Evolutionary conservation across 2,797 vertebrate genomes (phyloP).

Genomic region (Remorina albescens): DNA sequence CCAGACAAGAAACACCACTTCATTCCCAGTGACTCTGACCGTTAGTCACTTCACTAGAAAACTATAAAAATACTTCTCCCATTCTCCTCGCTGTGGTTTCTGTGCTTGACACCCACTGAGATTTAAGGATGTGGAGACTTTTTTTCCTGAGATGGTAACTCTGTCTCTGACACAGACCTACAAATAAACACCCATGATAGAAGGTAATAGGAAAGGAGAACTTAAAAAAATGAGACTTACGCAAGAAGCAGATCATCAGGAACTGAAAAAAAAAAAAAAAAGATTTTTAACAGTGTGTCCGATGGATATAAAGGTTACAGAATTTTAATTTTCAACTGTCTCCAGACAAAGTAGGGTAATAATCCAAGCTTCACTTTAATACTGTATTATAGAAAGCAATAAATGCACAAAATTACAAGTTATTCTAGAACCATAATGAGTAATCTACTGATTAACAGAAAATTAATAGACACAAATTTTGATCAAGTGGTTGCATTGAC

Average conservation of each 20-base stretch:
- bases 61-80: background rate
- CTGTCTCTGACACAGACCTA: background rate
- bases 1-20: constrained; percentile 17
- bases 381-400: background rate
- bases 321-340: background rate
- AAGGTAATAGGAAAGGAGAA: background rate
- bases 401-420: background rate
- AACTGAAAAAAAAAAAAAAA: constrained; percentile 84
- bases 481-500: too few species aligned
- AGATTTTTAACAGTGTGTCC: background rate
- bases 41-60: too few species aligned
- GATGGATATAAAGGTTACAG: background rate
- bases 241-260: constrained; percentile 92
- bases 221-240: constrained; percentile 84
- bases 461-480: too few species aligned
- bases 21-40: constrained; percentile 13
- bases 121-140: background rate
- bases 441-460: too few species aligned
- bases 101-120: constrained; percentile 14
- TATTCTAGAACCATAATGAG: too few species aligned
- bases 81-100: constrained; percentile 6
- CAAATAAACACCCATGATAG: background rate
- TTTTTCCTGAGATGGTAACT: background rate
- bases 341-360: background rate
- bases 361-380: background rate